Conservation (phyloP, 2,113 vertebrate species). For the Dasyornis broadbenti region DNA sequence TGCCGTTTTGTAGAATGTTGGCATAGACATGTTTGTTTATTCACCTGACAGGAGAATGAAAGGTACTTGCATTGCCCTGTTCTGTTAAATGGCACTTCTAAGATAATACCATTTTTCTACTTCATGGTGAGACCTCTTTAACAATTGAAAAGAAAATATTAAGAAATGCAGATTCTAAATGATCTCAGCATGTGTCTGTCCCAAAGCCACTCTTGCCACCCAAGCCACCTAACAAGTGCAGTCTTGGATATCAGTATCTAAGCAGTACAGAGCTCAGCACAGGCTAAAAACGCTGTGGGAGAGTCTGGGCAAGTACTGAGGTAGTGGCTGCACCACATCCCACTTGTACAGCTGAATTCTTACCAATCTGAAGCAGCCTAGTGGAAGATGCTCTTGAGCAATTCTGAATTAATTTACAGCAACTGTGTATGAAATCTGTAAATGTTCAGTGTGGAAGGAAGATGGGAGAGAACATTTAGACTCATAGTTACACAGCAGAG, state of each 20-base stretch:
- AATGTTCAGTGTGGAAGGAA: not conserved
- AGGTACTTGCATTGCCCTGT: not conserved
- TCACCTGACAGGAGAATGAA: not conserved
- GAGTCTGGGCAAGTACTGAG: not conserved
- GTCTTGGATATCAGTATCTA: not conserved
- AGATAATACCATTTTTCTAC: not conserved
- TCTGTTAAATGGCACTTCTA: not conserved
- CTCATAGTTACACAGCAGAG: not conserved
- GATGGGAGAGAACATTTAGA: not conserved
- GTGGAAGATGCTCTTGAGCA: not conserved
- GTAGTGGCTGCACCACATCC: not conserved
- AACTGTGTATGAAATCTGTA: not conserved
- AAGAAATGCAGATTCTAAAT: not conserved
- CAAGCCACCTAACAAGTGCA: not conserved
- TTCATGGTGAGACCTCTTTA: not conserved
- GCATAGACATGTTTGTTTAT: not conserved
- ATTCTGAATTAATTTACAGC: not conserved
- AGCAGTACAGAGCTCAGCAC: not conserved
- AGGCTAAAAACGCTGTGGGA: not conserved
- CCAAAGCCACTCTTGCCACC: not conserved
- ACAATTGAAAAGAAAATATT: not conserved
- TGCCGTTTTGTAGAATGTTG: not conserved
- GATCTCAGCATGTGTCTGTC: not conserved
- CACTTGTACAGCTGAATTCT: not conserved
- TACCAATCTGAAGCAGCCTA: not conserved